Evolutionary conservation across 1,140 invertebrate species (phyloP).

Genomic region (Plodia interpunctella): DNA sequence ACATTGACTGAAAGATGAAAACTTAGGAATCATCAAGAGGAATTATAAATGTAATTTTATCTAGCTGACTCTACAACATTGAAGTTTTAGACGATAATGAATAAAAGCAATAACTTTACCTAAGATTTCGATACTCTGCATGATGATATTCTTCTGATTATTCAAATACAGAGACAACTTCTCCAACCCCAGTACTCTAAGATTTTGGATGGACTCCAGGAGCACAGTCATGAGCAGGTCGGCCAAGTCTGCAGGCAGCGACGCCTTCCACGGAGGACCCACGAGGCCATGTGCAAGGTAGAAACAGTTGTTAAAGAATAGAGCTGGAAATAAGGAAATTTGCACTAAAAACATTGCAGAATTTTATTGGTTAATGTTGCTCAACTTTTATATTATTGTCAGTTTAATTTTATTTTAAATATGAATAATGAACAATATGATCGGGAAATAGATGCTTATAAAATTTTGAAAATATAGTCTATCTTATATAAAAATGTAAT

Average conservation of each 20-base stretch:
- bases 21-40: too few species aligned
- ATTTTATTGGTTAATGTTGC: too few species aligned
- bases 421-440: too few species aligned
- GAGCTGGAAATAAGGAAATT: conserved; percentile 37
- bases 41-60: too few species aligned
- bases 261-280: conserved; percentile 64
- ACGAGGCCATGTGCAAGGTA: conserved; percentile 69
- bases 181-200: conserved; percentile 59
- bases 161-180: conserved; percentile 66
- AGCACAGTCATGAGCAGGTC: conserved; percentile 47
- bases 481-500: too few species aligned
- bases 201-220: conserved; percentile 61
- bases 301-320: conserved; percentile 76
- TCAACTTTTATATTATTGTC: too few species aligned
- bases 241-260: conserved; percentile 39
- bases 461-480: too few species aligned
- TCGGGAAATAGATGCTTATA: too few species aligned
- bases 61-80: too few species aligned
- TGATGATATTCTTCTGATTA: conserved; percentile 53
- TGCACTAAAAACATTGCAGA: too few species aligned
- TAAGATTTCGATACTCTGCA: conserved; percentile 46
- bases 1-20: too few species aligned
- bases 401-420: too few species aligned
- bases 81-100: not conserved
- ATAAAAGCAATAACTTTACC: conserved; percentile 32